Percentiles rank a stretch among this genome's conserved stretches.
Evolutionary conservation across 1,140 invertebrate species (phyloP).

Genomic region (Aphis gossypii): DNA sequence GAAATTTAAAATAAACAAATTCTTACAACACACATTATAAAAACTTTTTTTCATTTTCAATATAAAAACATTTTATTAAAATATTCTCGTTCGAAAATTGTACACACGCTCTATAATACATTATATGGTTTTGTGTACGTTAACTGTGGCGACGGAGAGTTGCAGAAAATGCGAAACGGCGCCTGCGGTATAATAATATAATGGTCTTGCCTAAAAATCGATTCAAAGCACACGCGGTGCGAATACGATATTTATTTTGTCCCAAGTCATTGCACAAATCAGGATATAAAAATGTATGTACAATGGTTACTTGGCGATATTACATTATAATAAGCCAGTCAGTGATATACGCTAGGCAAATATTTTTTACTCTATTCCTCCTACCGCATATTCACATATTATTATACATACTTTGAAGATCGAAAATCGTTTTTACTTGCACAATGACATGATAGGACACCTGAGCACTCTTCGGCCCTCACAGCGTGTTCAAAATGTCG

Average conservation of each 20-base stretch:
- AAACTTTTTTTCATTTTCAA: not conserved
- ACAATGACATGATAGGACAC: not conserved
- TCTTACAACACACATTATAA: not conserved
- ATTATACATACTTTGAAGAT: not conserved
- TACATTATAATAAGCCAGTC: not conserved
- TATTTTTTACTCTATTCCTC: not conserved
- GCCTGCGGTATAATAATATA: constrained; percentile 16
- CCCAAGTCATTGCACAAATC: not conserved
- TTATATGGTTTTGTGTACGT: not conserved
- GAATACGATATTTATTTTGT: not conserved
- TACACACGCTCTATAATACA: not conserved
- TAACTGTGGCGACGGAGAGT: not conserved
- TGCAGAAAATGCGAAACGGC: not conserved
- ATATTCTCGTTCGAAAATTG: not conserved
- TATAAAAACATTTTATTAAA: not conserved
- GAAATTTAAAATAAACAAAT: not conserved
- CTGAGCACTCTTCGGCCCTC: no score
- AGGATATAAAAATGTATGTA: constrained; percentile 1
- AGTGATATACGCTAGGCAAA: not conserved
- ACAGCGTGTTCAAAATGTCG: no score
- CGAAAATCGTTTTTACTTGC: not conserved
- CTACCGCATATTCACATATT: no score
- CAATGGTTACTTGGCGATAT: not conserved
- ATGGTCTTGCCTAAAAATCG: constrained; percentile 2
- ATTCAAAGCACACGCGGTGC: not conserved